Conservation (phyloP, 2,888 invertebrate genomes). For the Mesochorus sp. region DNA sequence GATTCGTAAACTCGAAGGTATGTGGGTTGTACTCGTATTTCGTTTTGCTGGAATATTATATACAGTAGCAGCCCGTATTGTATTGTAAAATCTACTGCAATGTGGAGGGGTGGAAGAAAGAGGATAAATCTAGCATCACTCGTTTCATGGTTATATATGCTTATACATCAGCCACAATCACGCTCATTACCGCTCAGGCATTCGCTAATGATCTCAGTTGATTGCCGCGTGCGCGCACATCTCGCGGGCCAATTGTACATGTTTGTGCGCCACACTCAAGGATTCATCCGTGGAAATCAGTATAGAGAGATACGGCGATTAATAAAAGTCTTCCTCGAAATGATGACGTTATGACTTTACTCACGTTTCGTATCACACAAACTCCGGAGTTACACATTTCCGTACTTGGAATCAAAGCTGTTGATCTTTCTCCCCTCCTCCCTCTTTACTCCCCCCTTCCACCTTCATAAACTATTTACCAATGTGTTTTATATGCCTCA, state of each 20-base stretch:
- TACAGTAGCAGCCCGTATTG: too few relatives aligned
- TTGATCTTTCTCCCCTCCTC: background rate
- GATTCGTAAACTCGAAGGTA: background rate
- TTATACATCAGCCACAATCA: constrained; percentile 67
- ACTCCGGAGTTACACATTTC: constrained; percentile 27
- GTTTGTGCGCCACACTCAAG: constrained; percentile 69
- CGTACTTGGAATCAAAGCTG: constrained; percentile 12
- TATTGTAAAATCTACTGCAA: too few relatives aligned
- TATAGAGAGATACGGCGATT: constrained; percentile 65
- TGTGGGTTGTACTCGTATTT: background rate
- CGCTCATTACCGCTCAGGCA: constrained; percentile 78
- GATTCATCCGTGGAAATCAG: constrained; percentile 73
- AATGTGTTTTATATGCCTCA: too few relatives aligned
- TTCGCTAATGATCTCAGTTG: constrained; percentile 78
- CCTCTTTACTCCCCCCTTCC: too few relatives aligned
- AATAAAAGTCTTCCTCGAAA: constrained; percentile 66
- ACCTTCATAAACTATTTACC: too few relatives aligned
- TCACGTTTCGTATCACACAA: constrained; percentile 25
- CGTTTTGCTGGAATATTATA: background rate
- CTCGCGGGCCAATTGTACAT: constrained; percentile 60
- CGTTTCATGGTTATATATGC: background rate
- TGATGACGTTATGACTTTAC: constrained; percentile 38
- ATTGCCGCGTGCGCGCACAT: constrained; percentile 67
- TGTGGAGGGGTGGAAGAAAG: constrained; percentile 6
- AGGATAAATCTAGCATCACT: constrained; percentile 32